Conservation (phyloP, 2,113 vertebrate species). For the Pluvianellus socialis region DNA sequence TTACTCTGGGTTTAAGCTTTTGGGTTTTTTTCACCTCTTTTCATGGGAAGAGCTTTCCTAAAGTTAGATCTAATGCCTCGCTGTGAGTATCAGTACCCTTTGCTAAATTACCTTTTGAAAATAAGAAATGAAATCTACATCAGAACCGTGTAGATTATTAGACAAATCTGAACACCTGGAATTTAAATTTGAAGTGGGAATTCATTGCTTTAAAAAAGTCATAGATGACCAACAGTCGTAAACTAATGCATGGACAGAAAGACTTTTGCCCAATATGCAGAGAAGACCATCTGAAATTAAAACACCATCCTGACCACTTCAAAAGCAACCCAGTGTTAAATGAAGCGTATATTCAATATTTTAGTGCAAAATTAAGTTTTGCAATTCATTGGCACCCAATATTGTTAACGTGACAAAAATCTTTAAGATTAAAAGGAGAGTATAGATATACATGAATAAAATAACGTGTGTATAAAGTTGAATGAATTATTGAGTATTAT, state of each 20-base stretch:
- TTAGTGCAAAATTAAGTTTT: neutral
- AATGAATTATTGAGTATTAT: neutral
- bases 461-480: neutral
- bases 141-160: neutral
- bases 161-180: neutral
- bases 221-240: neutral
- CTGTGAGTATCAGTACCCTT: neutral
- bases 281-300: neutral
- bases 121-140: neutral
- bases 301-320: neutral
- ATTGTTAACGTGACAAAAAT: neutral
- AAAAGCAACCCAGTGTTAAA: neutral
- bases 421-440: neutral
- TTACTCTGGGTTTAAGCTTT: neutral
- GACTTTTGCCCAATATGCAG: neutral
- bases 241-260: neutral
- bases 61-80: neutral
- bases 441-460: neutral
- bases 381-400: neutral
- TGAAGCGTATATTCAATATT: neutral
- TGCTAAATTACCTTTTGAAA: neutral
- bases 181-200: neutral
- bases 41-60: neutral
- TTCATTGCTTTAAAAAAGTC: neutral
- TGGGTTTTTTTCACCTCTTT: neutral